Evolutionary conservation across 2,888 invertebrate species (phyloP).

Genomic region (Schrankia costaestrigalis): DNA sequence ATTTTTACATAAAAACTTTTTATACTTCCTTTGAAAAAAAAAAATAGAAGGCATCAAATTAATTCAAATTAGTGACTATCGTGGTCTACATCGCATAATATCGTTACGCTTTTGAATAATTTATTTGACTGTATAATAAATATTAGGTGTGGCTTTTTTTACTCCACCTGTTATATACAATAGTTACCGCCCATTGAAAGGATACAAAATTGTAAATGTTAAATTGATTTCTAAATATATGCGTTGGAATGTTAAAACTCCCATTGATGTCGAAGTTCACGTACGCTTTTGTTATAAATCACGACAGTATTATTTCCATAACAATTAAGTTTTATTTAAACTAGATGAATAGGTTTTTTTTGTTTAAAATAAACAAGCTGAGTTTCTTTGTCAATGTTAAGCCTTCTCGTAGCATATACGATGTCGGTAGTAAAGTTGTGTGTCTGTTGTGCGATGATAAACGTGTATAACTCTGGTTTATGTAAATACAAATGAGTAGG

Average conservation of each 20-base stretch:
- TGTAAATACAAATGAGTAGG: no score
- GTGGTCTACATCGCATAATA: slow-evolving; percentile 57
- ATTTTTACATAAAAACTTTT: slow-evolving; percentile 51
- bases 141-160: slow-evolving; percentile 65
- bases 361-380: no score
- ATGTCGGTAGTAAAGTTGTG: no score
- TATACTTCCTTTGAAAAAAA: slow-evolving; percentile 53
- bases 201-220: slow-evolving; percentile 20
- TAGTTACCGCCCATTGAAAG: slow-evolving; percentile 50
- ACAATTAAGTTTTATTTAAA: no score
- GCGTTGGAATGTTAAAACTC: slow-evolving; percentile 21
- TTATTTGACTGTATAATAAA: slow-evolving; percentile 61
- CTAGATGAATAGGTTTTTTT: no score
- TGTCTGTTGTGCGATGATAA: no score
- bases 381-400: no score
- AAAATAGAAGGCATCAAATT: slow-evolving; percentile 57
- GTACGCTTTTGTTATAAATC: no score
- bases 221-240: slow-evolving; percentile 18
- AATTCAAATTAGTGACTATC: slow-evolving; percentile 69
- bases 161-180: slow-evolving; percentile 58
- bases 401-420: no score
- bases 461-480: no score
- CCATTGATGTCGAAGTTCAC: slow-evolving; percentile 26
- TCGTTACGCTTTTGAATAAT: slow-evolving; percentile 68
- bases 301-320: slow-evolving; percentile 2